These are phyloP conservation scores for Archips xylosteana DNA, from an alignment of 2,888 invertebrate species.

Conservation along the genomic window DNA sequence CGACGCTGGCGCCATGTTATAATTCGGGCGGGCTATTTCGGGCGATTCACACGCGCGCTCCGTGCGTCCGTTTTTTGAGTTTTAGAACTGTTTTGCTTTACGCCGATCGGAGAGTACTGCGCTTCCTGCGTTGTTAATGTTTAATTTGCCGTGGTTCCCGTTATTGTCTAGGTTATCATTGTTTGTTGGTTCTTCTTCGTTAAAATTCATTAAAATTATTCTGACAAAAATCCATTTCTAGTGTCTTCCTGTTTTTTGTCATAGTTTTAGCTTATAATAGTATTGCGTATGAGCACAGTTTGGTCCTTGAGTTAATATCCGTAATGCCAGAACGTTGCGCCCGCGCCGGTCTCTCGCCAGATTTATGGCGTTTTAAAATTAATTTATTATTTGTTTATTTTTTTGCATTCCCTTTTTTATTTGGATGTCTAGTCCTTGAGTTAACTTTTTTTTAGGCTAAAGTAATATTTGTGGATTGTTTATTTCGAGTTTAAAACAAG, in stretches of 20 bases:
- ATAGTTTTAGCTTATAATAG: background rate
- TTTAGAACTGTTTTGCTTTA: slow-evolving; percentile 56
- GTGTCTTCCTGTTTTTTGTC: slow-evolving; percentile 5
- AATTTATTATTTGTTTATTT: slow-evolving; percentile 69
- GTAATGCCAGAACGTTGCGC: slow-evolving; percentile 36
- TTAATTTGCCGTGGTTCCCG: slow-evolving; percentile 34
- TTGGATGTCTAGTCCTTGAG: slow-evolving; percentile 15
- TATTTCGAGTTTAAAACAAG: background rate
- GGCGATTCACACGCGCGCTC: slow-evolving; percentile 79
- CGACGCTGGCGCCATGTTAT: slow-evolving; percentile 79
- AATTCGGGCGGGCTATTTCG: slow-evolving; percentile 83
- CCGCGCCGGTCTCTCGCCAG: slow-evolving; percentile 54
- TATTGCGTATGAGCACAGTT: slow-evolving; percentile 42
- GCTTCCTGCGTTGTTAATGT: slow-evolving; percentile 26
- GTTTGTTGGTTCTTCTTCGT: background rate
- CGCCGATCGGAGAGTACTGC: slow-evolving; percentile 27
- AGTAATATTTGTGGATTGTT: background rate
- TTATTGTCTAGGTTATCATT: slow-evolving; percentile 30
- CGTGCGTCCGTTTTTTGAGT: slow-evolving; percentile 72
- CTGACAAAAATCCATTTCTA: background rate
- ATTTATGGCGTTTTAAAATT: slow-evolving; percentile 63
- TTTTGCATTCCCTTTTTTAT: slow-evolving; percentile 50
- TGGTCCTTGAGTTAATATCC: slow-evolving; percentile 48
- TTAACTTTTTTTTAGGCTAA: background rate
- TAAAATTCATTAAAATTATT: background rate